These are phyloP conservation scores for Odocoileus hemionus DNA, from an alignment of 2,113 vertebrate genomes.

Conservation along the genomic window DNA sequence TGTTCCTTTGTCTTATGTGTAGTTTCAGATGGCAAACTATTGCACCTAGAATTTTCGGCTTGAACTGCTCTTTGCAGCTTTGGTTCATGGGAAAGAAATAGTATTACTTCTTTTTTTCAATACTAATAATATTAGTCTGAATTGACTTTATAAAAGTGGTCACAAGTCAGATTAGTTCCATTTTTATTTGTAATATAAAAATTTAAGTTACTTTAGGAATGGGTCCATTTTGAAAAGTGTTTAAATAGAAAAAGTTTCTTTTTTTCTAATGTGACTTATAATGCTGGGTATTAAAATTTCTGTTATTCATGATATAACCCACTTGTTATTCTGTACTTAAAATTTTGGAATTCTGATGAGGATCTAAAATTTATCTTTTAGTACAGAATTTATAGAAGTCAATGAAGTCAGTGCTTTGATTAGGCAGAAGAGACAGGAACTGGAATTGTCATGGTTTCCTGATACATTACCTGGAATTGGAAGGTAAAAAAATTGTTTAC, in stretches of 20 bases:
- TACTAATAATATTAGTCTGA: neutral
- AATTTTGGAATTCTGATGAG: slow-evolving; percentile 41
- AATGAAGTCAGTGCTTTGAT: slow-evolving; percentile 78
- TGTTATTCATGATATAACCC: neutral
- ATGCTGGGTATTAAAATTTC: neutral
- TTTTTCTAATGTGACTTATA: neutral
- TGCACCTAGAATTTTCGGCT: neutral
- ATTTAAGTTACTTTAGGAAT: neutral
- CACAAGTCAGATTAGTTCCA: neutral
- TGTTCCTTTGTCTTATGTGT: neutral
- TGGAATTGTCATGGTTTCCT: slow-evolving; percentile 85
- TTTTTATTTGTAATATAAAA: slow-evolving; percentile 30
- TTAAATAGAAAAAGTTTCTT: neutral
- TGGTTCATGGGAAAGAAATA: neutral
- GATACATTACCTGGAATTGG: slow-evolving; percentile 75
- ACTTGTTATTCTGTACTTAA: neutral
- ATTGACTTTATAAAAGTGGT: neutral
- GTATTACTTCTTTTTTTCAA: neutral
- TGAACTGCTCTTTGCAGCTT: neutral
- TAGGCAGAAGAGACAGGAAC: slow-evolving; percentile 83
- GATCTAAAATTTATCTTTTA: slow-evolving; percentile 77
- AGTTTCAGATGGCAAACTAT: neutral
- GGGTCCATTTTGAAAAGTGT: neutral
- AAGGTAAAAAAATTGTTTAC: slow-evolving; percentile 72
- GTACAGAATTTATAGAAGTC: slow-evolving; percentile 83